phyloP scores from a whole-genome alignment of 2,113 vertebrate species.

The Lepidothrix coronata region DNA sequence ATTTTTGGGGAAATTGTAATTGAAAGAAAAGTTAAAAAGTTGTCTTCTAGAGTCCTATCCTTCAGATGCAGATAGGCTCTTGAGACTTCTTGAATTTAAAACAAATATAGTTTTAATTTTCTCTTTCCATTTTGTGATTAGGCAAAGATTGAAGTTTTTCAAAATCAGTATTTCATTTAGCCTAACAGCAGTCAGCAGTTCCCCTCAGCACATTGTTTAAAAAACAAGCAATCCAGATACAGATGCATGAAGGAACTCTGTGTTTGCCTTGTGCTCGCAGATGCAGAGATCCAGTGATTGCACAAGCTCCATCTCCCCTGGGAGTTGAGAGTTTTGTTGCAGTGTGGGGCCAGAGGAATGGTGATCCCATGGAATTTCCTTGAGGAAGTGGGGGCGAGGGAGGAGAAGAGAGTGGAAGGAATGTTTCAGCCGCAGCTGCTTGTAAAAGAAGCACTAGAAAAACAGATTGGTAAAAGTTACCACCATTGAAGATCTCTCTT shows the following conservation, averaged over 20 bases:
- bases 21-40: neutral
- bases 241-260: neutral
- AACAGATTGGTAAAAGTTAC: conserved; percentile 16
- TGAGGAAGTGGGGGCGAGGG: conserved; percentile 59
- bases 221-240: neutral
- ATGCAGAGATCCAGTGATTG: conserved; percentile 1
- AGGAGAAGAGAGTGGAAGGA: conserved; percentile 47
- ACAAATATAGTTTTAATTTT: conserved; percentile 17
- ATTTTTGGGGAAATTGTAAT: neutral
- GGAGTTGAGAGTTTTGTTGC: conserved; percentile 16
- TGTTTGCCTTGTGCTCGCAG: neutral
- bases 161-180: conserved; percentile 41
- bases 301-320: neutral
- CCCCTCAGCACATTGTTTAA: neutral
- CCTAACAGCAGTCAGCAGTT: conserved; percentile 51
- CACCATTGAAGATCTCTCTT: neutral
- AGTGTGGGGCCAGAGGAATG: conserved; percentile 8
- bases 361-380: conserved; percentile 68
- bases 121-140: conserved; percentile 45
- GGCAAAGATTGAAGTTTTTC: neutral
- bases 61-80: neutral
- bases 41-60: neutral
- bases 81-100: neutral
- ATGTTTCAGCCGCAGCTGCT: conserved; percentile 55
- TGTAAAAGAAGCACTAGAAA: conserved; percentile 40